phyloP scores from a whole-genome alignment of 1,140 invertebrate species.

The Microvelia longipes region DNA sequence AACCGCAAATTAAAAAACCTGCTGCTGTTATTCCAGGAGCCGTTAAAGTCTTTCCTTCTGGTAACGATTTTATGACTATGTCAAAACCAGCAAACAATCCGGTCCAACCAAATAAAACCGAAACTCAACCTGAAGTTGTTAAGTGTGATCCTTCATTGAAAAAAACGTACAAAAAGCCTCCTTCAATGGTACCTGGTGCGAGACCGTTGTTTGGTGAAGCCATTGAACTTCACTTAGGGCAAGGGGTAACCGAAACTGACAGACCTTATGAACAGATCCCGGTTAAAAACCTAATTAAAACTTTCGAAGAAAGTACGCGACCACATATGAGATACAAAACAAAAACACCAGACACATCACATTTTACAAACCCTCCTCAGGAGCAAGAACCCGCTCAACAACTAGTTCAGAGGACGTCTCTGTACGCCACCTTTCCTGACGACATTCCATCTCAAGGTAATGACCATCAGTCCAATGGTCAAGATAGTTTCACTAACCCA shows the following conservation, averaged over 20 bases:
- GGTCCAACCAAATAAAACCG: not conserved
- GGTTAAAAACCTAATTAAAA: slow-evolving; percentile 44
- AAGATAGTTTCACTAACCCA: not conserved
- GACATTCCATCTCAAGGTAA: not conserved
- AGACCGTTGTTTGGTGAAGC: slow-evolving; percentile 23
- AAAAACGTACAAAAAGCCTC: slow-evolving; percentile 26
- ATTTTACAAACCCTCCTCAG: slow-evolving; percentile 28
- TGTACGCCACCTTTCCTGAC: not conserved
- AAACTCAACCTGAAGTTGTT: not conserved
- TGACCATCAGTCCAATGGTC: not conserved
- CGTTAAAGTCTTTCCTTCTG: not conserved
- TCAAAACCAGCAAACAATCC: not conserved
- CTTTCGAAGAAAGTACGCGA: slow-evolving; percentile 42
- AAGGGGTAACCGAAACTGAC: slow-evolving; percentile 17
- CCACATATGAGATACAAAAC: slow-evolving; percentile 37
- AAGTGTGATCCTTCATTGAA: not conserved
- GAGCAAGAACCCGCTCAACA: not conserved
- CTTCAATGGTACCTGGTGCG: slow-evolving; percentile 28
- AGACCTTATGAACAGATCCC: slow-evolving; percentile 40
- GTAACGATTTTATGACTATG: not conserved
- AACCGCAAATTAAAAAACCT: slow-evolving; percentile 10
- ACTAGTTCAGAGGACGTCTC: not conserved
- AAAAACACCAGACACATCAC: not conserved
- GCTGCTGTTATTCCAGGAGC: slow-evolving; percentile 8
- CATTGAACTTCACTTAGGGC: slow-evolving; percentile 2